Conservation (phyloP, 2,113 vertebrate genomes). For the Poecile atricapillus region DNA sequence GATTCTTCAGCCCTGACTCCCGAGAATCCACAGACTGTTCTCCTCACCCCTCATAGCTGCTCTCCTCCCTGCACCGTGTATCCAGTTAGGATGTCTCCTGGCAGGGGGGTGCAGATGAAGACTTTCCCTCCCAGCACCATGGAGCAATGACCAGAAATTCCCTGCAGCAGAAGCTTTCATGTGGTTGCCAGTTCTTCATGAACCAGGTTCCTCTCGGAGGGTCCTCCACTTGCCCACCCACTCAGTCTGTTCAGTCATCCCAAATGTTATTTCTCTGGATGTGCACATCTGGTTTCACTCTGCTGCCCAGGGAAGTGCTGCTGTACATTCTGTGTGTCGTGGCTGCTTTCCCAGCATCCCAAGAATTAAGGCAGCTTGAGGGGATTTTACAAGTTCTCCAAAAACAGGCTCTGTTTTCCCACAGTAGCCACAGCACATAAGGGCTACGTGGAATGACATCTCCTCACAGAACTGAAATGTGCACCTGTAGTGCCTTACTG, state of each 20-base stretch:
- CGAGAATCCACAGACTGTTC: background rate
- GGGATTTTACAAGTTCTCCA: conserved; percentile 74
- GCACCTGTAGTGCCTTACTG: conserved; percentile 39
- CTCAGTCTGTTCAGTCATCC: conserved; percentile 72
- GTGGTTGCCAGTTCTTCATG: conserved; percentile 59
- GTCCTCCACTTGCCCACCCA: conserved; percentile 73
- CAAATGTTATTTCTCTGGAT: conserved; percentile 70
- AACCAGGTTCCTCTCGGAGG: conserved; percentile 54
- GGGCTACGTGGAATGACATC: conserved; percentile 30
- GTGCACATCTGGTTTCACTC: conserved; percentile 78
- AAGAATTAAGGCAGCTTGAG: conserved; percentile 69
- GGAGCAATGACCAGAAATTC: background rate
- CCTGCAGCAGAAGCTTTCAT: background rate
- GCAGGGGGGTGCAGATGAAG: background rate
- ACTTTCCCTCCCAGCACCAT: background rate
- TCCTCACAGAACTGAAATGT: background rate
- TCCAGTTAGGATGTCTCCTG: background rate
- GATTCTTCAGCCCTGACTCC: background rate
- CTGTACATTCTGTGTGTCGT: conserved; percentile 72
- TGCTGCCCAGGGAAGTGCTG: conserved; percentile 71
- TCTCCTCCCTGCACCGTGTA: rapidly evolving
- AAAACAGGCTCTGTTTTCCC: conserved; percentile 56
- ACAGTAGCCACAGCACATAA: conserved; percentile 60
- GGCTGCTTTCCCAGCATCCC: conserved; percentile 77
- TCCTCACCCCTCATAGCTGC: background rate